Base-by-base conservation (phyloP, 2,888 invertebrate species). In the Cephus runcator region DNA sequence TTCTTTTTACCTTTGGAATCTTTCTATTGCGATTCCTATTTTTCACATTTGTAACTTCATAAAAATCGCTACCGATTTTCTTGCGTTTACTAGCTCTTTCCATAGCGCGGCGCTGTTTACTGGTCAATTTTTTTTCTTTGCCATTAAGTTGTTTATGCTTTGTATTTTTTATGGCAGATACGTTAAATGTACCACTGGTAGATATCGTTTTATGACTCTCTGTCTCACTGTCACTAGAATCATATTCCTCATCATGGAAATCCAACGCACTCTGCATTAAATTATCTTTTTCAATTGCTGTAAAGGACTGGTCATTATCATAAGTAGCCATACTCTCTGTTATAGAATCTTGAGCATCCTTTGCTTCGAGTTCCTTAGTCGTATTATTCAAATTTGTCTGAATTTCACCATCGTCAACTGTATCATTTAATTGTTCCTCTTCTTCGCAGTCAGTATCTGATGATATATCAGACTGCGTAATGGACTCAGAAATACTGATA, bases 1-100 rank as follows among this genome's bases (percentile, higher is more conserved):
- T 85, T 76, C 81, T 85, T 36, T 86, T 86, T 34, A 87, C 40
- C 82, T 90, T 91, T 3, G 89, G 88, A 69, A 90, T 77, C 81
- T 94, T 96, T 89, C 95, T 95, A 89, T 94, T 94, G 82, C 96
- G 94, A 92, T 96, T 97, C 84, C 95, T 94, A 91, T 97, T 97
- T 91, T 97, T 97, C 76, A 97, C 97, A 93, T 98, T 97, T 12
- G 96, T 93, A 40, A 96, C 94, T 93, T 97, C 97, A 91, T 97
- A 97, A 90, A 97, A 97, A 92, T 97, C 96, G 90, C 96, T 97
- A 85, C 97, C 97, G 80, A 96, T 95, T 89, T 96, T 97, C 89
- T 95, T 96, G 15, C 96, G 93, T 84, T 95, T 96, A 83, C 94
- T 94, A 15, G 95, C 94, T 84, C 97, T 93, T 81, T 97, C 96